These are phyloP conservation scores for Hymenochirus boettgeri DNA, from an alignment of 2,113 vertebrate genomes.

Conservation along the genomic window DNA sequence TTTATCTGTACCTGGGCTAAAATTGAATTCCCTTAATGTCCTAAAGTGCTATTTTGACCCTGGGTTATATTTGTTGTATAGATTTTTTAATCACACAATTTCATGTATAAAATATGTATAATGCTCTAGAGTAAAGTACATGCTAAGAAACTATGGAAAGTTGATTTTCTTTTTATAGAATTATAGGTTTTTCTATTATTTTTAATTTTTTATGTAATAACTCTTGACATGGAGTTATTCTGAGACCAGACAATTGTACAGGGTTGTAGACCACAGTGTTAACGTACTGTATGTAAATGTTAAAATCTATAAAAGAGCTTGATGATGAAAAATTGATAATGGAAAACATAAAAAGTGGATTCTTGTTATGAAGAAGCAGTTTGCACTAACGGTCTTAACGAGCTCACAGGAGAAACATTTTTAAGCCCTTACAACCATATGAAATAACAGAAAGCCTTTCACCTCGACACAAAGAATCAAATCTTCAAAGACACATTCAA, in stretches of 20 bases:
- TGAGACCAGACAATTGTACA: background rate
- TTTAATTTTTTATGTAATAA: too few species aligned
- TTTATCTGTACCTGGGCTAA: too few species aligned
- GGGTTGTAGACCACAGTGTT: background rate
- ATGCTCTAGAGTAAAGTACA: too few species aligned
- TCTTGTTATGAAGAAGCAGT: conserved; percentile 2
- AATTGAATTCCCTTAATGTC: too few species aligned
- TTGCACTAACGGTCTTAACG: conserved; percentile 11
- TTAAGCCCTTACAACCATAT: background rate
- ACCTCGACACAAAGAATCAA: background rate
- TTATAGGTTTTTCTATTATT: too few species aligned
- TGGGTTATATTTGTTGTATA: too few species aligned
- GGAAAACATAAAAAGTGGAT: conserved; percentile 20
- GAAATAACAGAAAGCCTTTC: conserved; percentile 17
- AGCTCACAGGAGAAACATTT: conserved; percentile 7
- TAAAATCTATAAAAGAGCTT: background rate
- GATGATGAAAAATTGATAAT: background rate
- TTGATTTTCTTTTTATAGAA: too few species aligned
- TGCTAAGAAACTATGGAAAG: too few species aligned
- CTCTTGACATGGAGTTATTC: background rate
- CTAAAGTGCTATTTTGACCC: too few species aligned
- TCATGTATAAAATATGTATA: too few species aligned
- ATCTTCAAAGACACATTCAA: conserved; percentile 13
- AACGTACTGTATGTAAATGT: background rate
- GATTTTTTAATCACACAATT: too few species aligned